Evolutionary conservation across 2,797 vertebrate species (phyloP).

Genomic region (Enteromius argenteus): DNA sequence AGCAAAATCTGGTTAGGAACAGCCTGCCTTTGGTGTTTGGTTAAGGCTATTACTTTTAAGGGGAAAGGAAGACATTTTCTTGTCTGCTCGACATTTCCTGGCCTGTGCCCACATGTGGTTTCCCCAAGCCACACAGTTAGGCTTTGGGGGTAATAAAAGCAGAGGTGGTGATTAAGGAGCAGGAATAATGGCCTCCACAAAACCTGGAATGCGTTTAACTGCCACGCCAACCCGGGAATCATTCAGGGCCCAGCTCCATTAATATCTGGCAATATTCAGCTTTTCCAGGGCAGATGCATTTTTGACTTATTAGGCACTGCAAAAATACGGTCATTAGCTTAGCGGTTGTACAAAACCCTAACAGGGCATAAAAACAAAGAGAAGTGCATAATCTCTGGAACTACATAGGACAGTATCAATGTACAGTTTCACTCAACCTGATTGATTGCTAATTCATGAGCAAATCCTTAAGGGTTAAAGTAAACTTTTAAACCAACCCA

Average conservation of each 20-base stretch:
- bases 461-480: not conserved
- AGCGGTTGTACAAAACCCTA: constrained; percentile 33
- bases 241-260: constrained; percentile 67
- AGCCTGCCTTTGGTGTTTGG: constrained; percentile 57
- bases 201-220: constrained; percentile 82
- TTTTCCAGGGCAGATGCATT: constrained; percentile 62
- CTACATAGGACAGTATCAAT: not conserved
- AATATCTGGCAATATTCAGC: constrained; percentile 72
- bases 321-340: constrained; percentile 49
- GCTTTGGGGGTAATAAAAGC: constrained; percentile 81
- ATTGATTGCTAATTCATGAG: not conserved
- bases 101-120: constrained; percentile 78
- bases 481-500: not conserved
- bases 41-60: constrained; percentile 59
- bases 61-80: constrained; percentile 56
- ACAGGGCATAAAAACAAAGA: constrained; percentile 18
- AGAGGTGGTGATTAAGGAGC: constrained; percentile 81
- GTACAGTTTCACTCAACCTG: not conserved
- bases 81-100: constrained; percentile 68
- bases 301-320: constrained; percentile 57
- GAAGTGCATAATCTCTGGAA: not conserved
- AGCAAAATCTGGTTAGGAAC: constrained; percentile 50
- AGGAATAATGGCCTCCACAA: constrained; percentile 84
- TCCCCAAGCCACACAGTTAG: constrained; percentile 76
- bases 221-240: constrained; percentile 69